Evolutionary conservation across 2,113 vertebrate genomes (phyloP), one percentile per base, ranked within the genome.

Genomic region (Girardinichthys multiradiatus): DNA sequence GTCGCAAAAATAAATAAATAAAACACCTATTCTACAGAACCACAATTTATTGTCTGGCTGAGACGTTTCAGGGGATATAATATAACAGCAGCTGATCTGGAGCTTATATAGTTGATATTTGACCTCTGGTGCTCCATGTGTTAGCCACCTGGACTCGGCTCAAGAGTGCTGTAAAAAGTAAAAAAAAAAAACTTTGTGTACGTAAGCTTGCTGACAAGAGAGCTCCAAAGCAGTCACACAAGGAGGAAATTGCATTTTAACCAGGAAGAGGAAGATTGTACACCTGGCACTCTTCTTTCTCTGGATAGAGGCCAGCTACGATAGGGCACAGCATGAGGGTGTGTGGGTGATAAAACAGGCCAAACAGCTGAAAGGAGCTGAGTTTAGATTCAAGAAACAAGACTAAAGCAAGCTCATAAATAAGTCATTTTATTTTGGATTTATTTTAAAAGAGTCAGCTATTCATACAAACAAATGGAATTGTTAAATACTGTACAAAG

Each of bases 401-500:
- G 62, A 85, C 78, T 13, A 60, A 84, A 75, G 74, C 84, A 78
- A 68, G 70, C 57, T 95, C 94, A 98, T 98, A 99, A 99, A 99
- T 99, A 98, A 97, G 92, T 95, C 91, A 92, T 92, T 98, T 98
- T 98, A 96, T 96, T 97, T 57, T 95, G 94, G 90, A 92, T 94
- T 94, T 91, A 72, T 82, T 86, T 90, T 89, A 78, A 94, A 92
- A 96, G 93, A 95, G 93, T 95, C 92, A 96, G 94, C 94, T 91
- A 91, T 95, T 95, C 94, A 95, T 95, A 94, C 94, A 92, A 94
- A 93, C 94, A 95, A 94, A 90, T 94, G 90, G 95, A 92, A 94
- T 94, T 93, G 95, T 96, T 95, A 96, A 98, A 98, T 96, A 98
- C 97, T 97, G 96, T 96, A 97, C 95, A 96, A 90, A 95, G 89